Evolutionary conservation across 2,113 vertebrate genomes (phyloP).

Genomic region (Neodontobutis hainanensis): DNA sequence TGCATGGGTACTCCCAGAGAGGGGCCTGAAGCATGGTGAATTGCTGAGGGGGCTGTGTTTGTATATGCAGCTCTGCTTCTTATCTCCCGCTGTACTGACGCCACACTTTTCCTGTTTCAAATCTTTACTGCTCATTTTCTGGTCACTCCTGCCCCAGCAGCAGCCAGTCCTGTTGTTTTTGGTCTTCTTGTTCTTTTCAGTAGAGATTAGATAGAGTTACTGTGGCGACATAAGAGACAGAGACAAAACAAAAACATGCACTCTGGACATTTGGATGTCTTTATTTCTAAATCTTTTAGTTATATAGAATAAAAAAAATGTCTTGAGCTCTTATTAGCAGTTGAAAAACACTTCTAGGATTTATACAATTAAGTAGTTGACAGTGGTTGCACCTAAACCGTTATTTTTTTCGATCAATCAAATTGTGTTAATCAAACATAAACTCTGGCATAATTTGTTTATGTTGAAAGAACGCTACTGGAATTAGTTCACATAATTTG

Average conservation of each 20-base stretch:
- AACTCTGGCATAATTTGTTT: too few relatives aligned
- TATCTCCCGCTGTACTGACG: slow-evolving; percentile 92
- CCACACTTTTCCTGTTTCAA: slow-evolving; percentile 98
- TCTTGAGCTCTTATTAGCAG: too few relatives aligned
- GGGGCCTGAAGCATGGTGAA: not conserved
- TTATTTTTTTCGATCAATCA: too few relatives aligned
- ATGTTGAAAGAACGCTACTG: too few relatives aligned
- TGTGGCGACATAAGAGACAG: slow-evolving; percentile 52
- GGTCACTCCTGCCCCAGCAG: slow-evolving; percentile 76
- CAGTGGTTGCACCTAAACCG: too few relatives aligned
- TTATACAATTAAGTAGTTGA: too few relatives aligned
- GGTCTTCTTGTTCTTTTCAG: slow-evolving; percentile 69
- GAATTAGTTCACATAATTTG: too few relatives aligned
- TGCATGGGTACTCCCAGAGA: slow-evolving; percentile 13
- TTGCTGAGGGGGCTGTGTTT: slow-evolving; percentile 76
- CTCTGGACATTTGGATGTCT: too few relatives aligned
- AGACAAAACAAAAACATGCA: not conserved
- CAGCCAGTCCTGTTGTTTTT: slow-evolving; percentile 75
- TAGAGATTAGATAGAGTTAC: slow-evolving; percentile 74
- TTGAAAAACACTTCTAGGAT: too few relatives aligned
- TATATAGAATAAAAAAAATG: too few relatives aligned
- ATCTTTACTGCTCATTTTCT: slow-evolving; percentile 91
- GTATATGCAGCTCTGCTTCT: slow-evolving; percentile 85
- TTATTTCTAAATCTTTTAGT: too few relatives aligned
- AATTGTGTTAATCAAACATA: too few relatives aligned